Evolutionary conservation across 1,140 invertebrate genomes (phyloP).

Genomic region (Bradysia coprophila): DNA sequence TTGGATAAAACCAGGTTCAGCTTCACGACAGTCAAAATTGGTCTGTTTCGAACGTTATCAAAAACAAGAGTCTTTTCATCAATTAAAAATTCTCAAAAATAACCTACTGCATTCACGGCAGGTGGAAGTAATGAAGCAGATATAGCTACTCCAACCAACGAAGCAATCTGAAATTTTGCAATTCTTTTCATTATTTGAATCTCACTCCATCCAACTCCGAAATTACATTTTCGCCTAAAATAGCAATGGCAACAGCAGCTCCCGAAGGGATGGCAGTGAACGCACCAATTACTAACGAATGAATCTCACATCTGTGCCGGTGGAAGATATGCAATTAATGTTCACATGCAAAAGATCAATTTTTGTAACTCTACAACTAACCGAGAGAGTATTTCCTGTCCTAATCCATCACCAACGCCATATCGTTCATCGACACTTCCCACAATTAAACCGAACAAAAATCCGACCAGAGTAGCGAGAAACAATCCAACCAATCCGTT

Average conservation of each 20-base stretch:
- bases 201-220: no score
- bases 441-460: slow-evolving; percentile 43
- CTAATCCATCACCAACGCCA: slow-evolving; percentile 38
- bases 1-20: not conserved
- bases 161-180: no score
- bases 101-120: slow-evolving; percentile 53
- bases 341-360: not conserved
- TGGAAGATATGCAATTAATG: slow-evolving; percentile 3
- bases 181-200: no score
- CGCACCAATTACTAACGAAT: slow-evolving; percentile 43
- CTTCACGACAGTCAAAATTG: no score
- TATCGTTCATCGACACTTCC: slow-evolving; percentile 34
- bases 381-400: slow-evolving; percentile 47
- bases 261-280: slow-evolving; percentile 52
- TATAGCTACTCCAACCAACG: slow-evolving; percentile 62
- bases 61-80: no score
- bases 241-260: slow-evolving; percentile 53
- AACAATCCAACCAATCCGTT: slow-evolving; percentile 45
- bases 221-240: slow-evolving; percentile 50
- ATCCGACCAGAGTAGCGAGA: slow-evolving; percentile 40
- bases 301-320: slow-evolving; percentile 32
- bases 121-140: slow-evolving; percentile 61
- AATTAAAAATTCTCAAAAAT: no score
- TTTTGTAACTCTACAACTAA: slow-evolving; percentile 11
- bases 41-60: no score